These are phyloP conservation scores for Clavelina lepadiformis DNA, from an alignment of 23 tunicate genomes.

Conservation along the genomic window DNA sequence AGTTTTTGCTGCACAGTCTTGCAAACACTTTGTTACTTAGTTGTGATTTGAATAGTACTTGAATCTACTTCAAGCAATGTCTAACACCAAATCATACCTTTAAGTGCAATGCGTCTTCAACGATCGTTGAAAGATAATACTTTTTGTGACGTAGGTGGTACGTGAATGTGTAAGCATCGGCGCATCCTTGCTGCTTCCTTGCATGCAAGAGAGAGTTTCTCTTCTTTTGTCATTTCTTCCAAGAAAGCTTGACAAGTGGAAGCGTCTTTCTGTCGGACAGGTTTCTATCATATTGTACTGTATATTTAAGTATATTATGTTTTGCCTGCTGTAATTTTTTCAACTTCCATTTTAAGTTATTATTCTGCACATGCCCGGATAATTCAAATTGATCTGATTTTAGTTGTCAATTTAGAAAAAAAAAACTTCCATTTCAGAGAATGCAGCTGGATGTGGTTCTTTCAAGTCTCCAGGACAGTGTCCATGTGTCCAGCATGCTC, in stretches of 20 bases:
- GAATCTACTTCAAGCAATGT: too few relatives aligned
- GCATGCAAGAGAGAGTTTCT: constrained; percentile 56
- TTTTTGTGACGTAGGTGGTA: constrained; percentile 47
- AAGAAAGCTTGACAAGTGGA: constrained; percentile 23
- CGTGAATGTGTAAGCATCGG: constrained; percentile 83
- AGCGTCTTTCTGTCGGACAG: constrained; percentile 57
- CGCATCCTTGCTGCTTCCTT: constrained; percentile 83
- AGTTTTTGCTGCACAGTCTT: too few relatives aligned
- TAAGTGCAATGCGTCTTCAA: background rate
- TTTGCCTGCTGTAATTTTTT: too few relatives aligned
- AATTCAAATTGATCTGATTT: background rate
- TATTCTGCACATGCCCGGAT: too few relatives aligned
- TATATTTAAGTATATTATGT: too few relatives aligned
- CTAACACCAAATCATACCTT: too few relatives aligned
- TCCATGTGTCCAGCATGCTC: constrained; percentile 60
- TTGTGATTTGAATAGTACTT: too few relatives aligned
- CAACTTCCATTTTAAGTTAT: too few relatives aligned
- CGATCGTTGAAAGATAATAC: background rate
- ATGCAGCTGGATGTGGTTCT: constrained; percentile 81
- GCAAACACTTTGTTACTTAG: too few relatives aligned
- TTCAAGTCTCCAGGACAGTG: constrained; percentile 48
- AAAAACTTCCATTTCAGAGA: constrained; percentile 34
- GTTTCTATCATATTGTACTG: too few relatives aligned
- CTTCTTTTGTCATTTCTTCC: constrained; percentile 71
- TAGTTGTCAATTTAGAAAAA: background rate